These are phyloP conservation scores for Mythimna ferrago DNA, from an alignment of 2,888 invertebrate species.

Conservation along the genomic window DNA sequence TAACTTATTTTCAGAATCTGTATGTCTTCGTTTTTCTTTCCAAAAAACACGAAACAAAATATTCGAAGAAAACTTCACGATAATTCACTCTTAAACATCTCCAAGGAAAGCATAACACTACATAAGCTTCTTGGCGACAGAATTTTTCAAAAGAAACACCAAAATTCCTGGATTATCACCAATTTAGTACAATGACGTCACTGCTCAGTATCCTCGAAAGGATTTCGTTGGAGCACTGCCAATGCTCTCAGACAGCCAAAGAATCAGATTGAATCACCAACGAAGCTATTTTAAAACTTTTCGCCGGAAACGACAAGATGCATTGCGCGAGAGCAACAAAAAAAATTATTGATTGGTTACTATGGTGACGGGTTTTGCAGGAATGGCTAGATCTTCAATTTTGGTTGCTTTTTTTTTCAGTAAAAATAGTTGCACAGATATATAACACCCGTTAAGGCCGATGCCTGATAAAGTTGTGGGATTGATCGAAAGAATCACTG, in stretches of 20 bases:
- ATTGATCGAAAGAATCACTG: too few relatives aligned
- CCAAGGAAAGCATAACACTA: constrained; percentile 2
- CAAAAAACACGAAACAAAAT: not conserved
- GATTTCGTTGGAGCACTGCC: constrained; percentile 56
- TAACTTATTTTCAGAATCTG: not conserved
- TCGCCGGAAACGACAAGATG: constrained; percentile 56
- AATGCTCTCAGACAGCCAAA: constrained; percentile 57
- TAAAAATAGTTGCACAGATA: too few relatives aligned
- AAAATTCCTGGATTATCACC: constrained; percentile 31
- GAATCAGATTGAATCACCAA: constrained; percentile 63
- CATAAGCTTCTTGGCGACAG: constrained; percentile 12
- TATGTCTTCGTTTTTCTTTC: not conserved
- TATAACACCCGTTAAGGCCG: too few relatives aligned
- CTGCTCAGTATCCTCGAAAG: constrained; percentile 53
- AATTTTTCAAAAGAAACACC: constrained; percentile 8
- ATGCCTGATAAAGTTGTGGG: too few relatives aligned
- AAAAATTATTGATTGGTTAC: constrained; percentile 23
- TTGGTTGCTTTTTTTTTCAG: not conserved
- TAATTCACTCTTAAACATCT: constrained; percentile 16
- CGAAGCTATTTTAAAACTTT: constrained; percentile 54
- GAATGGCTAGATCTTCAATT: not conserved
- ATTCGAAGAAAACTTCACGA: not conserved
- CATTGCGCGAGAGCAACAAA: constrained; percentile 35
- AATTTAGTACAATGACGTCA: constrained; percentile 59
- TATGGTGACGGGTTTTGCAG: constrained; percentile 26